phyloP scores from a whole-genome alignment of 2,888 invertebrate species.

The Synergus umbraculus region DNA sequence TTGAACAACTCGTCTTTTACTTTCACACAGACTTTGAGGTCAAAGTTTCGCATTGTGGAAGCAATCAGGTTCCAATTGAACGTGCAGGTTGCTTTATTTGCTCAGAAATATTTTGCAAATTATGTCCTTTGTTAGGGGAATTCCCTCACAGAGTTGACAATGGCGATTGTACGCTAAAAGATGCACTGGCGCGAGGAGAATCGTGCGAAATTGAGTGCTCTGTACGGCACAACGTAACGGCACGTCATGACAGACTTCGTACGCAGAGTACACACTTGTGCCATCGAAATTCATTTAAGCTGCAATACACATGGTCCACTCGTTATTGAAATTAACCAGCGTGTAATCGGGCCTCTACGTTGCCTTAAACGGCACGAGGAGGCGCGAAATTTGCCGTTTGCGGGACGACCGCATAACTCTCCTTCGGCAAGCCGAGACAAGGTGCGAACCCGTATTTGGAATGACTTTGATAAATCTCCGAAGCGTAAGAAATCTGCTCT shows the following conservation, averaged over 20 bases:
- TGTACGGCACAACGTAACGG: conserved; percentile 34
- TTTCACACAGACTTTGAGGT: conserved; percentile 12
- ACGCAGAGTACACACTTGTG: conserved; percentile 35
- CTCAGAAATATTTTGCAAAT: conserved; percentile 31
- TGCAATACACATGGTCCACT: conserved; percentile 29
- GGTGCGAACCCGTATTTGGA: conserved; percentile 71
- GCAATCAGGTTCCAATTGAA: conserved; percentile 34
- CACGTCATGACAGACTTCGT: conserved; percentile 38
- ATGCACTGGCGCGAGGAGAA: conserved; percentile 48
- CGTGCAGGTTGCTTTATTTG: conserved; percentile 27
- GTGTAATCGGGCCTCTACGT: conserved; percentile 64
- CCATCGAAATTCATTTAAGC: conserved; percentile 60
- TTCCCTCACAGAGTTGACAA: conserved; percentile 18
- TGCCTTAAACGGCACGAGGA: conserved; percentile 67
- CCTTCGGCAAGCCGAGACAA: conserved; percentile 56
- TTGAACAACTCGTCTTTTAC: conserved; percentile 20
- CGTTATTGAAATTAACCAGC: conserved; percentile 71
- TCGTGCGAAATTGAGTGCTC: conserved; percentile 51
- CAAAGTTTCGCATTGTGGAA: conserved; percentile 27
- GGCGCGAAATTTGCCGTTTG: conserved; percentile 67
- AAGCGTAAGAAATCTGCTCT: conserved; percentile 45
- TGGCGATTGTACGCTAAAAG: conserved; percentile 34
- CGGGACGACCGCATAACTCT: conserved; percentile 61
- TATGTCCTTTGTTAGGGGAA: conserved; percentile 27
- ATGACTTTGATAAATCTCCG: conserved; percentile 68